Conservation (phyloP, 2,113 vertebrate genomes). For the Gallinago undulata region DNA sequence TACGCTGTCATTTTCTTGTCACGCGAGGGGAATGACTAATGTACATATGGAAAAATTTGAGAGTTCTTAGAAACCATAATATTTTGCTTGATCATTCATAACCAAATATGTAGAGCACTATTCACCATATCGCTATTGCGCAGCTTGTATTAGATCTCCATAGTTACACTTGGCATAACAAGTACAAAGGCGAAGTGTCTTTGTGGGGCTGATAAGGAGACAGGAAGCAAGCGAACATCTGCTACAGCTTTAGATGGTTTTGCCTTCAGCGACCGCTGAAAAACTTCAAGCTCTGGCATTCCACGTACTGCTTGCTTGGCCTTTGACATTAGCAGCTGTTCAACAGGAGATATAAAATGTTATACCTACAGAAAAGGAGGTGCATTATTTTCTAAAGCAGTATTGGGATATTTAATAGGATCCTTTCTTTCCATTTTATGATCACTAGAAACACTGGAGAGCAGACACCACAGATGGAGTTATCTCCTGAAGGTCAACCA, state of each 20-base stretch:
- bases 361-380: background rate
- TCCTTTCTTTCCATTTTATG: background rate
- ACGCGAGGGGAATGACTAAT: background rate
- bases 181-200: conserved; percentile 52
- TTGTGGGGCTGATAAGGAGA: conserved; percentile 70
- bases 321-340: conserved; percentile 29
- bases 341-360: background rate
- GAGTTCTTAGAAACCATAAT: conserved; percentile 6
- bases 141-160: conserved; percentile 57
- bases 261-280: conserved; percentile 18
- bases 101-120: background rate
- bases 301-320: background rate
- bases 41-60: background rate
- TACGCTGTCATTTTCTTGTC: background rate
- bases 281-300: conserved; percentile 29
- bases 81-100: conserved; percentile 4
- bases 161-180: conserved; percentile 65
- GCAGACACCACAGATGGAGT: background rate
- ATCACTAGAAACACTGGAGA: background rate
- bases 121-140: background rate
- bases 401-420: background rate
- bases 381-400: background rate
- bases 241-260: conserved; percentile 57
- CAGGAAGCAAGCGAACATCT: conserved; percentile 72
- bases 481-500: conserved; percentile 34